A percentile compares a stretch with the other conserved stretches of the same genome.
phyloP scores from a whole-genome alignment of 2,888 invertebrate genomes.

The Hofmannophila pseudospretella region DNA sequence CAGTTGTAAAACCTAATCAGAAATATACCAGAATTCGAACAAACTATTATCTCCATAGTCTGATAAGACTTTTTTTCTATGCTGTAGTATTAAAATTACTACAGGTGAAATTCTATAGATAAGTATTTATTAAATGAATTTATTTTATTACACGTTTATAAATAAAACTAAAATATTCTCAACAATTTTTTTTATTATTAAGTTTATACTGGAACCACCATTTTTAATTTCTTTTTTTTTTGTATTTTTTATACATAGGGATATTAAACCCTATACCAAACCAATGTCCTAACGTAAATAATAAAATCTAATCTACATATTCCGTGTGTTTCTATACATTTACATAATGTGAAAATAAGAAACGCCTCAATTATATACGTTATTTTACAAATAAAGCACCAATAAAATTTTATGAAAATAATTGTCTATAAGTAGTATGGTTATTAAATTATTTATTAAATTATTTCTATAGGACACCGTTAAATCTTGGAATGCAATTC shows the following conservation, averaged over 20 bases:
- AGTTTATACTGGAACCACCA: conserved; percentile 40
- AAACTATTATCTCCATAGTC: too few species aligned
- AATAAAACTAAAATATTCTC: conserved; percentile 22
- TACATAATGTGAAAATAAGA: not conserved
- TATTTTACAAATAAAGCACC: conserved; percentile 1
- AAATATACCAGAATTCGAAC: too few species aligned
- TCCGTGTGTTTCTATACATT: conserved; percentile 7
- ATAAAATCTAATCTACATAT: conserved; percentile 20
- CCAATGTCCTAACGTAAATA: conserved; percentile 27
- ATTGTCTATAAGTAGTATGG: too few species aligned
- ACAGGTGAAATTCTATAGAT: too few species aligned
- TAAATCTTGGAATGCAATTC: conserved; percentile 25
- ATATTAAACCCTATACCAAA: conserved; percentile 35
- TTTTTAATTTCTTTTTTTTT: conserved; percentile 22
- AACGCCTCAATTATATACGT: not conserved
- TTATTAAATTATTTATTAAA: not conserved
- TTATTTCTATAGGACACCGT: conserved; percentile 3
- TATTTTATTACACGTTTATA: too few species aligned
- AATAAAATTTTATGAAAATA: conserved; percentile 1
- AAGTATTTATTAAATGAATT: too few species aligned
- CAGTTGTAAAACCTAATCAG: too few species aligned
- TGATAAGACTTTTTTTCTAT: too few species aligned
- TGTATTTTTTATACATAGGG: conserved; percentile 24
- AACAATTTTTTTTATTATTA: conserved; percentile 35
- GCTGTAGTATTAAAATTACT: too few species aligned